phyloP scores from a whole-genome alignment of 1,140 invertebrate species.

The Euwallacea similis region DNA sequence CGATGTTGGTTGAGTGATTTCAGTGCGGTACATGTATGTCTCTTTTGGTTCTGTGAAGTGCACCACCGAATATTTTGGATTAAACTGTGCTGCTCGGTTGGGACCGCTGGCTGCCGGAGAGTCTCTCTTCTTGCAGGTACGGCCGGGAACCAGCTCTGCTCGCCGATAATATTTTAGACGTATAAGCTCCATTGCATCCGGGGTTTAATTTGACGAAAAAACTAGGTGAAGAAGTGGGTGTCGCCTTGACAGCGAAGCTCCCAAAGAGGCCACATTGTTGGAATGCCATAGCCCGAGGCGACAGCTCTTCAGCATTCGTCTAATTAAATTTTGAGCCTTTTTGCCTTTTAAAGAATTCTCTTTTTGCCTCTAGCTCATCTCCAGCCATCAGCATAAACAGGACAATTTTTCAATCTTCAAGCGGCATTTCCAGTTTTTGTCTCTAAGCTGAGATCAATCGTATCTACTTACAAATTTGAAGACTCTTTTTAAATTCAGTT shows the following conservation, averaged over 20 bases:
- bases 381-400: neutral
- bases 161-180: slow-evolving; percentile 2
- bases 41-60: slow-evolving; percentile 24
- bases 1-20: slow-evolving; percentile 1
- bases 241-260: slow-evolving; percentile 18
- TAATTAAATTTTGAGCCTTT: slow-evolving; percentile 34
- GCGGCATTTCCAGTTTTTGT: no score
- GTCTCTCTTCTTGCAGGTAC: slow-evolving; percentile 30
- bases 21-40: slow-evolving; percentile 13
- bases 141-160: neutral
- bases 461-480: no score
- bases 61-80: slow-evolving; percentile 8
- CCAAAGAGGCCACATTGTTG: slow-evolving; percentile 43
- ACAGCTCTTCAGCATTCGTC: slow-evolving; percentile 31
- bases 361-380: slow-evolving; percentile 10
- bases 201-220: neutral
- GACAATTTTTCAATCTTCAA: no score
- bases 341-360: slow-evolving; percentile 28
- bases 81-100: slow-evolving; percentile 7
- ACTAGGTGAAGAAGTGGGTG: slow-evolving; percentile 20
- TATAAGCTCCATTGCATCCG: no score
- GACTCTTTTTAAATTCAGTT: no score
- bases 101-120: slow-evolving; percentile 22
- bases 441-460: no score
- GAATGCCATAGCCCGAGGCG: slow-evolving; percentile 33